Base-by-base conservation (phyloP, 2,797 vertebrate genomes). In the Stomatorhinus walkeri region DNA sequence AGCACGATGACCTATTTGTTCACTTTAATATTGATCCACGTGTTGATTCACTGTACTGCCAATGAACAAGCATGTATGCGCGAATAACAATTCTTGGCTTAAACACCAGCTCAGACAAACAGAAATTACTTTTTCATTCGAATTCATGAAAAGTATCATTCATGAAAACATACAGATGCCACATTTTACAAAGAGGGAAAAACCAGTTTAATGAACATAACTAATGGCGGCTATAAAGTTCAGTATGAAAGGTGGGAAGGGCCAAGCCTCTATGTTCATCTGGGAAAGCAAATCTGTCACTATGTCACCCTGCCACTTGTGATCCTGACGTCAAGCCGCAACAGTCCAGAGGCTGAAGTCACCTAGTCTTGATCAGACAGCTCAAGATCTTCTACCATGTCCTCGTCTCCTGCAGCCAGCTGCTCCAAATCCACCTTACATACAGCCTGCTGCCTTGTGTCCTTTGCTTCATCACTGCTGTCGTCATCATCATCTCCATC, bases 341-440 rank as follows among this genome's bases (percentile, higher is more conserved):
- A 9, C 36, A n/a, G 54, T 59, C 54, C 36, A 12, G 43, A 81
- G 43, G 52, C 28, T 52, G 32, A 24, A 40, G 16, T 46, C 36
- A 49, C 61, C 56, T 64, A 87, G 90, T 96, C 96, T 1, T 97
- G 96, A 0, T 98, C 97, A 0, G 98, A 99, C 85, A 99, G 93
- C 90, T 96, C 93, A 87, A 99, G 94, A 91, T 99, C 98, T 93
- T 98, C 96, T 89, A 99, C 95, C 8, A 97, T 0, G 43, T 99
- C 98, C 79, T 97, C 96, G 0, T 94, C 96, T 54, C 98, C 98
- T 90, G 94, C 95, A 0, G 97, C 97, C 90, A 99, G 95, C 90
- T 92, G 95, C 87, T 96, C 91, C 49, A 99, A 95, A 93, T 97
- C 96, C 0, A 94, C 89, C 0, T 91, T 95, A 0, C 95, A 94